Percentiles rank a stretch among this genome's conserved stretches.
Evolutionary conservation across 2,888 invertebrate genomes (phyloP).

Genomic region (Idaea aversata): DNA sequence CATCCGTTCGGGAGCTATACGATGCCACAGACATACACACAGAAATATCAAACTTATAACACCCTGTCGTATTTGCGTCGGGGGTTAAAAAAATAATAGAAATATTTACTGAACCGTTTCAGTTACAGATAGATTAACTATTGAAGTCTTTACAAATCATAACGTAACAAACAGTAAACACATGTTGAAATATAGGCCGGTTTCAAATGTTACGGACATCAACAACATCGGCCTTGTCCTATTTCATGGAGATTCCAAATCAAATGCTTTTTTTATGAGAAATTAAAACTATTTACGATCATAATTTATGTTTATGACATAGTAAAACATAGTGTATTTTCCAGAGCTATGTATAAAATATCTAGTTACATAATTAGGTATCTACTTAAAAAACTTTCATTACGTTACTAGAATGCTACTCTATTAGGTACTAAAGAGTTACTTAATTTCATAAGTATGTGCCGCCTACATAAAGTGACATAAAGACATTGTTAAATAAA

Average conservation of each 20-base stretch:
- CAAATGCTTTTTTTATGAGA: conserved; percentile 2
- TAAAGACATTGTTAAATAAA: conserved; percentile 18
- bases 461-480: not conserved
- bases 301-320: not conserved
- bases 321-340: too few relatives aligned
- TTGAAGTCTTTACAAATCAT: not conserved
- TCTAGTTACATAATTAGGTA: too few relatives aligned
- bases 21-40: too few relatives aligned
- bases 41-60: too few relatives aligned
- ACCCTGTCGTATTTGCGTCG: too few relatives aligned
- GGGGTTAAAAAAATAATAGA: too few relatives aligned
- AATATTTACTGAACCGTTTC: too few relatives aligned
- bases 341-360: too few relatives aligned
- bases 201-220: not conserved
- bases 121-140: not conserved
- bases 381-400: not conserved
- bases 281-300: not conserved
- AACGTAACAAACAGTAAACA: not conserved
- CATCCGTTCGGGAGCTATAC: too few relatives aligned
- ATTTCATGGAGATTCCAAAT: not conserved
- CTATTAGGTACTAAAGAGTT: not conserved
- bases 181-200: not conserved
- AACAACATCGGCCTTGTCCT: not conserved
- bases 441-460: not conserved
- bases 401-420: not conserved